These are phyloP conservation scores for Antheraea mylitta DNA, from an alignment of 1,140 invertebrate species.

Conservation along the genomic window DNA sequence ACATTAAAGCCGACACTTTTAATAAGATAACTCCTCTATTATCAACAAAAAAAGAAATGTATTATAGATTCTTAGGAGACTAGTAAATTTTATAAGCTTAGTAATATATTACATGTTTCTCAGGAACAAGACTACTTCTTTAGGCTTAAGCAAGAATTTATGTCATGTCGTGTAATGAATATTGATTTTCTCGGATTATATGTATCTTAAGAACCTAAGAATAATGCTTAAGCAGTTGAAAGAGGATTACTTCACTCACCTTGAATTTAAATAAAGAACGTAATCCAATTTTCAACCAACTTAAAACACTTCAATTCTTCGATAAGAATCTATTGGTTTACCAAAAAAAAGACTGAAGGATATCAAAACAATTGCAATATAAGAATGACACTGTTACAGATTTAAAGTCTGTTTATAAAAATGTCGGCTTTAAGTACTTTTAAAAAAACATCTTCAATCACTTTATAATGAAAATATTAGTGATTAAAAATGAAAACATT, in stretches of 20 bases:
- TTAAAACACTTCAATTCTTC: constrained; percentile 10
- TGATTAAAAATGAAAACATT: background rate
- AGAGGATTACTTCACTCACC: constrained; percentile 51
- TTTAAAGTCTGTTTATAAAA: background rate
- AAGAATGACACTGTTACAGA: background rate
- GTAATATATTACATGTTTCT: background rate
- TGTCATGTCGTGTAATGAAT: constrained; percentile 4
- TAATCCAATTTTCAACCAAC: constrained; percentile 47
- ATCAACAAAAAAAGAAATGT: too few relatives aligned
- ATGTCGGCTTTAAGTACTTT: background rate
- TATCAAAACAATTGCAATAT: background rate
- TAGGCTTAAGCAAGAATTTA: background rate
- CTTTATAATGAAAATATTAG: background rate
- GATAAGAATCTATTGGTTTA: background rate
- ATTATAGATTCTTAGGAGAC: too few relatives aligned
- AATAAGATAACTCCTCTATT: background rate
- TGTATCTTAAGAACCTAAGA: constrained; percentile 53
- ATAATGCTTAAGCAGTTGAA: constrained; percentile 49
- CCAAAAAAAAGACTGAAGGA: too few relatives aligned
- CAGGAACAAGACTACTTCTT: background rate
- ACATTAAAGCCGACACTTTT: constrained; percentile 8
- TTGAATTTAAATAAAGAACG: constrained; percentile 62
- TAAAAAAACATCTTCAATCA: background rate
- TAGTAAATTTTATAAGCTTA: too few relatives aligned
- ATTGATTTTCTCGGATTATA: constrained; percentile 42